A percentile compares a stretch with the other conserved stretches of the same genome.
Evolutionary conservation across 2,797 vertebrate species (phyloP).

Genomic region (Danio albolineatus): DNA sequence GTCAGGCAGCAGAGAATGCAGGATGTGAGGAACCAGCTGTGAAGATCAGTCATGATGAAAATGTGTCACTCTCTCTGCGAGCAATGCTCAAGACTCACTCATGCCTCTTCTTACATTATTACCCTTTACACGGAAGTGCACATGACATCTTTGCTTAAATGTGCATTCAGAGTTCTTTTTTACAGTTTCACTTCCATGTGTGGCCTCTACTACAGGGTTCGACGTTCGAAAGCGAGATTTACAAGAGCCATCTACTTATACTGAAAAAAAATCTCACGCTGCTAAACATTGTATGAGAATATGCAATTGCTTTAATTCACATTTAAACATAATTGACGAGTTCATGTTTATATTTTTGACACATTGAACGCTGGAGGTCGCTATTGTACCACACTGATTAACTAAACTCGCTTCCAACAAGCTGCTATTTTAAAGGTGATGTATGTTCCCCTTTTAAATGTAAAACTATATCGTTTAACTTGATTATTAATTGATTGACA

Average conservation of each 20-base stretch:
- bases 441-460: too few relatives aligned
- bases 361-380: conserved; percentile 45
- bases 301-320: background rate
- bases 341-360: too few relatives aligned
- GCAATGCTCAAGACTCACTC: background rate
- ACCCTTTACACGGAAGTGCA: conserved; percentile 29
- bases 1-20: conserved; percentile 48
- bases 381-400: conserved; percentile 29
- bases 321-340: background rate
- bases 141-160: conserved; percentile 46
- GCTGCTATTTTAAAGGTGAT: background rate
- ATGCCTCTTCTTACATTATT: conserved; percentile 18
- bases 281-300: background rate
- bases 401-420: background rate
- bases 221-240: background rate
- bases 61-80: background rate
- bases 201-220: background rate
- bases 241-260: background rate
- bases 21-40: background rate
- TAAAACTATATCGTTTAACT: too few relatives aligned
- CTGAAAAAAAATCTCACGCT: background rate
- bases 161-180: conserved; percentile 34
- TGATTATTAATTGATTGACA: too few relatives aligned
- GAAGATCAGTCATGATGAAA: conserved; percentile 49
- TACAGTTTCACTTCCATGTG: conserved; percentile 41